Percentiles rank a stretch among this genome's conserved stretches.
Conservation (phyloP, 1,140 invertebrate species). For the Bradynema listronoti region DNA sequence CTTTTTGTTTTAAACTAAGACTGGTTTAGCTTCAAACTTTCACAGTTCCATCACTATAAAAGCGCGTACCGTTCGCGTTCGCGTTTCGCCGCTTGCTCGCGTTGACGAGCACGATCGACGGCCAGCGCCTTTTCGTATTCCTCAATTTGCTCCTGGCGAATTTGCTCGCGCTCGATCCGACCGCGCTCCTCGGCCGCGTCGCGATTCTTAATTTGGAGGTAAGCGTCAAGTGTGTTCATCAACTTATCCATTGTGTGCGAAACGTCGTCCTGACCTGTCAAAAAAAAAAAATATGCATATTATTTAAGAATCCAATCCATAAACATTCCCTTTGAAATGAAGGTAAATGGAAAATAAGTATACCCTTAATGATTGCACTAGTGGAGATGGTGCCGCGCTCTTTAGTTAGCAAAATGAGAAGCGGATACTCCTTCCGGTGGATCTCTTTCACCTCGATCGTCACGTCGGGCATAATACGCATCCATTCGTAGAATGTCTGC, state of each 20-base stretch:
- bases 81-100: slow-evolving; percentile 16
- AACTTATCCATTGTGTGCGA: slow-evolving; percentile 28
- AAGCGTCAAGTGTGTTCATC: slow-evolving; percentile 28
- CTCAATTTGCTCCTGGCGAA: slow-evolving; percentile 35
- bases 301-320: no score
- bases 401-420: slow-evolving; percentile 34
- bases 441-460: slow-evolving; percentile 14
- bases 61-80: slow-evolving; percentile 29
- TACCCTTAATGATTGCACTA: slow-evolving; percentile 14
- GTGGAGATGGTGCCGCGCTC: slow-evolving; percentile 23
- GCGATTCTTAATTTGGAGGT: slow-evolving; percentile 26
- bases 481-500: slow-evolving; percentile 26
- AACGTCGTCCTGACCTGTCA: slow-evolving; percentile 22
- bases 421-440: slow-evolving; percentile 24
- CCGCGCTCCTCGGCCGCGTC: slow-evolving; percentile 25
- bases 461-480: slow-evolving; percentile 14
- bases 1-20: background rate
- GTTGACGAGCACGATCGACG: slow-evolving; percentile 28
- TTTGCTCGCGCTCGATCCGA: slow-evolving; percentile 33
- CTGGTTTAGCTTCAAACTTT: background rate
- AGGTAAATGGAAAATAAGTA: no score
- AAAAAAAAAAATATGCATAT: slow-evolving; percentile 1
- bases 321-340: no score
- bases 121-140: slow-evolving; percentile 38
- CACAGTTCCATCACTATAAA: no score